Conservation (phyloP, 2,888 invertebrate genomes). For the Euproctis similis region DNA sequence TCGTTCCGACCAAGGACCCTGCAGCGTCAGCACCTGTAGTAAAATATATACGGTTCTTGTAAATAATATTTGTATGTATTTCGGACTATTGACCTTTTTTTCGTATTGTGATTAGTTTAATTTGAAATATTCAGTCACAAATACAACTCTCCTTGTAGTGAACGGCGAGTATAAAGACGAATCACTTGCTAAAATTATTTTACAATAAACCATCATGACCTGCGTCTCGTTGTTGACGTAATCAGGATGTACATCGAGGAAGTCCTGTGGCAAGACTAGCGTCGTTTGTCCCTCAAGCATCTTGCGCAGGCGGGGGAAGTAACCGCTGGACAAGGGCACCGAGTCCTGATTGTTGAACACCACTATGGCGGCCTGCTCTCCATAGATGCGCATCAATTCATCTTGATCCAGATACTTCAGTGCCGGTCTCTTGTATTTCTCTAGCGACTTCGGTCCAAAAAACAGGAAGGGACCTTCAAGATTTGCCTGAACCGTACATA, state of each 20-base stretch:
- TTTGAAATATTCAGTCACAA: too few relatives aligned
- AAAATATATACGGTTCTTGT: too few relatives aligned
- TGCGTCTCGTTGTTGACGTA: slow-evolving; percentile 78
- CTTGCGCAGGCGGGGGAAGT: slow-evolving; percentile 73
- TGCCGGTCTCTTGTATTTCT: slow-evolving; percentile 64
- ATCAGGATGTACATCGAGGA: slow-evolving; percentile 75
- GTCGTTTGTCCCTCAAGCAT: slow-evolving; percentile 68
- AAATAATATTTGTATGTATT: too few relatives aligned
- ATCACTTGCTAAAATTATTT: too few relatives aligned
- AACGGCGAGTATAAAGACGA: too few relatives aligned
- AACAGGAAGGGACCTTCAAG: slow-evolving; percentile 77
- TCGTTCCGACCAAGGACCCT: slow-evolving; percentile 76
- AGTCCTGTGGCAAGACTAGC: slow-evolving; percentile 74
- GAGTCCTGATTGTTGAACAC: slow-evolving; percentile 77
- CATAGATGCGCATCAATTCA: slow-evolving; percentile 74
- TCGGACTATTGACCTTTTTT: too few relatives aligned
- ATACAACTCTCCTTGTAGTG: too few relatives aligned
- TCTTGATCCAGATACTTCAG: slow-evolving; percentile 71
- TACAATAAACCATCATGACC: too few relatives aligned
- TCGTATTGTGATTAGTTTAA: too few relatives aligned
- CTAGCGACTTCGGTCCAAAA: slow-evolving; percentile 73
- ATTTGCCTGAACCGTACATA: slow-evolving; percentile 46
- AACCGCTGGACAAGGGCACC: slow-evolving; percentile 67
- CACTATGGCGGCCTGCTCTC: slow-evolving; percentile 73
- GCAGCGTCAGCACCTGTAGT: slow-evolving; percentile 75